Evolutionary conservation across 2,888 invertebrate genomes (phyloP).

Genomic region (Lymantria dispar): DNA sequence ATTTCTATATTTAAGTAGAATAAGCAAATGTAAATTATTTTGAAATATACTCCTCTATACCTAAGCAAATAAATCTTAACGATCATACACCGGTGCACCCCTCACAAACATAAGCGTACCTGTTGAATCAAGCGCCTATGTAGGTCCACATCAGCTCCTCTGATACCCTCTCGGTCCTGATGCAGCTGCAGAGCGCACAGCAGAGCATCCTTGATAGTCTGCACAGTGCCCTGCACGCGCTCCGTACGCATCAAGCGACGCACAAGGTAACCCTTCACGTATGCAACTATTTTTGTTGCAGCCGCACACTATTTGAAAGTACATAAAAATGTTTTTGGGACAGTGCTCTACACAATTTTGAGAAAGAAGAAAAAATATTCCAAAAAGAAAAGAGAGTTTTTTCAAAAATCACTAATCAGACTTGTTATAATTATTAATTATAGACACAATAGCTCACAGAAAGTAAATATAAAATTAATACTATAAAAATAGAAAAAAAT

Average conservation of each 20-base stretch:
- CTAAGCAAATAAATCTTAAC: no score
- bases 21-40: no score
- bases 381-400: no score
- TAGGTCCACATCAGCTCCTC: conserved; percentile 86
- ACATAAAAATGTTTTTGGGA: conserved; percentile 53
- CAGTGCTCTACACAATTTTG: background rate
- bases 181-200: conserved; percentile 90
- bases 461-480: background rate
- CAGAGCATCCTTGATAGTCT: conserved; percentile 90
- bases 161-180: conserved; percentile 81
- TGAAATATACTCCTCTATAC: no score
- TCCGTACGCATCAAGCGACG: conserved; percentile 91
- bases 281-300: conserved; percentile 86
- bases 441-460: no score
- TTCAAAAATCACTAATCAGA: no score
- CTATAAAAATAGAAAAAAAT: background rate
- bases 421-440: no score
- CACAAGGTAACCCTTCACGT: conserved; percentile 89
- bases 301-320: conserved; percentile 71
- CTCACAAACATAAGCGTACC: conserved; percentile 60
- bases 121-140: conserved; percentile 89
- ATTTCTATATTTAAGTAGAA: no score
- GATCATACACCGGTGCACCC: conserved; percentile 13
- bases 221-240: conserved; percentile 89
- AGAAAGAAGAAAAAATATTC: background rate